Evolutionary conservation across 2,888 invertebrate species (phyloP), one percentile per base, ranked within the genome.

Genomic region (Alloscopus bannaensis): DNA sequence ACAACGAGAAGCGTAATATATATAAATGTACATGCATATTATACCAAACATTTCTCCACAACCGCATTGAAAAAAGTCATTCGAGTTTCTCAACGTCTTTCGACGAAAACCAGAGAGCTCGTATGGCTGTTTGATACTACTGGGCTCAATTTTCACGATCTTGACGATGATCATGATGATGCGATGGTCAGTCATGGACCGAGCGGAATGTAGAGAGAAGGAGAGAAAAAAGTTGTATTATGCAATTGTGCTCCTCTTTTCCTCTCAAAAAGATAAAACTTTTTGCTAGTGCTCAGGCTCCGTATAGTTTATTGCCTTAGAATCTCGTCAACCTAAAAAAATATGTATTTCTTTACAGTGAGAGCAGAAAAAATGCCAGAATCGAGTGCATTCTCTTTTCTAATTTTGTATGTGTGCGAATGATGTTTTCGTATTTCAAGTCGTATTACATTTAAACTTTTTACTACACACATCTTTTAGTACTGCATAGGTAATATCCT

Each of bases 81-180:
- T 77, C 77, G 70, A 77, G 69, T 77, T 77, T 78, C 62, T 59
- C 62, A 26, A 26, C 13, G 3, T 26, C 24, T 55, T 24, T 55
- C 26, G 6, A 24, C 16, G 16, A 26, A 22, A 62, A 42, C 2
- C 62, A 22, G 11, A 45, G 45, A 72, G 72, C 64, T 55, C 36
- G 29, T 28, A 26, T 45, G 31, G 31, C 29, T 42, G 52, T 62
- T 77, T 42, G 22, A 20, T 28, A 62, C 79, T 66, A 60, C 79
- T 65, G 79, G 72, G 79, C 71, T 79, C 66, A 72, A 66, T 65
- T 40, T 72, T 78, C 64, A 3, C 24, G 36, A 60, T n/a, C n/a
- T n/a, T n/a, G n/a, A 69, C n/a, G 22, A 76, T 57, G 71, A 71
- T 72, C 66, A 72, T 47, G 52, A 52, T 52, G 13, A 36, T 36